phyloP scores from a whole-genome alignment of 2,797 vertebrate genomes.

The Capromys pilorides region DNA sequence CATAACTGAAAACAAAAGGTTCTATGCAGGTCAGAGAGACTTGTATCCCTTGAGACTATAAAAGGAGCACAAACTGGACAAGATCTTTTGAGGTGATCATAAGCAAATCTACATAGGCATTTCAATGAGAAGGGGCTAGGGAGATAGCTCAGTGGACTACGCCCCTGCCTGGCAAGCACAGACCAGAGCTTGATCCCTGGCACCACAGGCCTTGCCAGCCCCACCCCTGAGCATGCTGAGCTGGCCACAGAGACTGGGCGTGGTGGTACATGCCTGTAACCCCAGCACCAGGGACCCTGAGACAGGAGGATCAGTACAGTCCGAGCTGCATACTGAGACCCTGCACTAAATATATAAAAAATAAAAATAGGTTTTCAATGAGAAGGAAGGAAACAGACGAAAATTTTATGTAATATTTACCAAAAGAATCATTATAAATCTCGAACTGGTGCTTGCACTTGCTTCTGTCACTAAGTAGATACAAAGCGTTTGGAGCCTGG shows the following conservation, averaged over 20 bases:
- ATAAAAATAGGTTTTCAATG: background rate
- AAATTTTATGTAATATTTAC: background rate
- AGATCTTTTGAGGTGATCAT: constrained; percentile 40
- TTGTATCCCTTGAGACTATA: background rate
- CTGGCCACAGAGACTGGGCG: no score
- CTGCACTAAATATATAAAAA: no score
- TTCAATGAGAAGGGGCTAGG: background rate
- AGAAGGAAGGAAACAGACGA: background rate
- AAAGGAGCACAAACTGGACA: background rate
- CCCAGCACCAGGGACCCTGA: no score
- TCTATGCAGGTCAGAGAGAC: background rate
- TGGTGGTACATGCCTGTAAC: no score
- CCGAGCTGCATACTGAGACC: no score
- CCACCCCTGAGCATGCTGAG: no score
- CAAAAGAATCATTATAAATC: constrained; percentile 11
- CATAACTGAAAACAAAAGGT: background rate
- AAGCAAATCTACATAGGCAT: constrained; percentile 29
- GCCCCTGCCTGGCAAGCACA: no score
- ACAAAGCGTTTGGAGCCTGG: background rate
- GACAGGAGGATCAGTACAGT: no score
- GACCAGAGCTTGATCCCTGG: no score
- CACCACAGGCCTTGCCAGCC: no score
- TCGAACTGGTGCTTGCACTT: background rate
- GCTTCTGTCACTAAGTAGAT: background rate
- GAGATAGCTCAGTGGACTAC: no score